phyloP scores from a whole-genome alignment of 2,797 vertebrate genomes.

The Pteropus rufus region DNA sequence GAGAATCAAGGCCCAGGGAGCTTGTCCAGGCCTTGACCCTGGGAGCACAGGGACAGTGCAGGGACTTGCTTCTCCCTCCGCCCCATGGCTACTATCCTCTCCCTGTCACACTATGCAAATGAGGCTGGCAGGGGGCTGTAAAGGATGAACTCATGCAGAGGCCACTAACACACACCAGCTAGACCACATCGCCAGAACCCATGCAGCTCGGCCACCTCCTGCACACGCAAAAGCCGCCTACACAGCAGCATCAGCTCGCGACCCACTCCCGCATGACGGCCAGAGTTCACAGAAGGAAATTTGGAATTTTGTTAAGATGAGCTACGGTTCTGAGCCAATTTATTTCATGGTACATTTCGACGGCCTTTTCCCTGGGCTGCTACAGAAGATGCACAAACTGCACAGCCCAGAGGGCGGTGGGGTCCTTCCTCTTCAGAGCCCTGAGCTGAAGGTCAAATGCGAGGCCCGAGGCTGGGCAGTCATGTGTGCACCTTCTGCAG shows the following conservation, averaged over 20 bases:
- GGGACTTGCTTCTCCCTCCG: not conserved
- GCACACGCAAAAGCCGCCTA: conserved; percentile 41
- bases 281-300: conserved; percentile 58
- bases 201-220: conserved; percentile 47
- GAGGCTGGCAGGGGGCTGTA: not conserved
- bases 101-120: not conserved
- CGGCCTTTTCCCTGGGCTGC: conserved; percentile 51
- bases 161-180: conserved; percentile 34
- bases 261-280: not conserved
- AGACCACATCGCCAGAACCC: not conserved
- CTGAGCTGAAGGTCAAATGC: not conserved
- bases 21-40: not conserved
- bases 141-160: conserved; percentile 63
- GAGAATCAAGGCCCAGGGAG: not conserved
- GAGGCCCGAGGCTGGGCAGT: not conserved
- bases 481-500: conserved; percentile 58
- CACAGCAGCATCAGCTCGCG: not conserved
- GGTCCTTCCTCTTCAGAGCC: not conserved
- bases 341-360: not conserved
- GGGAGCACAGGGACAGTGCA: not conserved
- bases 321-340: conserved; percentile 62
- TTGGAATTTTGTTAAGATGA: conserved; percentile 35
- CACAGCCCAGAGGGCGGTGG: not conserved
- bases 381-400: conserved; percentile 41
- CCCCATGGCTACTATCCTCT: not conserved